These are phyloP conservation scores for Oryzias melastigma DNA, from an alignment of 2,113 vertebrate genomes.

Conservation along the genomic window DNA sequence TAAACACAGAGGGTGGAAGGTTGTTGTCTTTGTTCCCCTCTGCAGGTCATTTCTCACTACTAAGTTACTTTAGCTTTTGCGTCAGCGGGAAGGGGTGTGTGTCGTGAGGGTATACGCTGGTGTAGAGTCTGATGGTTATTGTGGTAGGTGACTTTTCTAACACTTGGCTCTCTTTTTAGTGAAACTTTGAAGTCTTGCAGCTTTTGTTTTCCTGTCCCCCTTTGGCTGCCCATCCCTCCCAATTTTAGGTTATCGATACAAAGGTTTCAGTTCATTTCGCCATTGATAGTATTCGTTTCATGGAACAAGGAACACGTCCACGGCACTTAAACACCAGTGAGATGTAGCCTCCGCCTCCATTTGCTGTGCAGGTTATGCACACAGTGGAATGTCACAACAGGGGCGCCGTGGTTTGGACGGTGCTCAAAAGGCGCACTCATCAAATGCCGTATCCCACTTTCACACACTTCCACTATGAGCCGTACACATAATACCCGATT, in stretches of 20 bases:
- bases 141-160: constrained; percentile 48
- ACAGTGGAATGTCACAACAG: constrained; percentile 51
- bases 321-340: constrained; percentile 56
- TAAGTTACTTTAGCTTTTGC: constrained; percentile 32
- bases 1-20: constrained; percentile 59
- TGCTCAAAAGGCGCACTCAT: constrained; percentile 42
- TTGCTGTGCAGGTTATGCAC: constrained; percentile 57
- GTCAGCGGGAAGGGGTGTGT: constrained; percentile 8
- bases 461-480: constrained; percentile 49
- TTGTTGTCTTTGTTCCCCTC: constrained; percentile 40
- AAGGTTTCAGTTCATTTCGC: constrained; percentile 40
- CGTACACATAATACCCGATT: constrained; percentile 56
- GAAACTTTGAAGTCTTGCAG: constrained; percentile 49
- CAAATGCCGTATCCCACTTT: constrained; percentile 48
- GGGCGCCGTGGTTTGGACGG: constrained; percentile 39
- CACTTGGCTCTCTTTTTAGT: constrained; percentile 25
- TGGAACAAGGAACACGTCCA: constrained; percentile 33
- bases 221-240: constrained; percentile 33
- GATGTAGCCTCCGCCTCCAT: constrained; percentile 36
- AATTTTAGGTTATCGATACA: not conserved
- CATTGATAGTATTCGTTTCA: constrained; percentile 30
- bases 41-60: constrained; percentile 51
- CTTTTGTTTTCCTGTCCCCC: not conserved
- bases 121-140: constrained; percentile 19
- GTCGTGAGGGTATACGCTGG: constrained; percentile 7